phyloP scores from a whole-genome alignment of 2,888 invertebrate genomes.

The Hypolimnas misippus region DNA sequence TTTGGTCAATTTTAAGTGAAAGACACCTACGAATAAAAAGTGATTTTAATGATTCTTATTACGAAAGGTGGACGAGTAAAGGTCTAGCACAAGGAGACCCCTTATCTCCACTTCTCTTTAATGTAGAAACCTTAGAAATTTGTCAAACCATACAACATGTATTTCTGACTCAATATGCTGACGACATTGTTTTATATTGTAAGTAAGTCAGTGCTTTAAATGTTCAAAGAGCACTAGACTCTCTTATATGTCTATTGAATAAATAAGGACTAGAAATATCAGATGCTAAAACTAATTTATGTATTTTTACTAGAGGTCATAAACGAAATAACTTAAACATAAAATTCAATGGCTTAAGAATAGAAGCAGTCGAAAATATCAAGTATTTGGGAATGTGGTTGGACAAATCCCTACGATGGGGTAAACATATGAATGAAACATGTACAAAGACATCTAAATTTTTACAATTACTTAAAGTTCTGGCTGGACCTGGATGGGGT shows the following conservation, averaged over 20 bases:
- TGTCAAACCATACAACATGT: conserved; percentile 15
- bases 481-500: not conserved
- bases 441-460: not conserved
- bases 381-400: conserved; percentile 1
- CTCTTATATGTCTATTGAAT: not conserved
- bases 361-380: not conserved
- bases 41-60: conserved; percentile 1
- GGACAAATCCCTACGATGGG: not conserved
- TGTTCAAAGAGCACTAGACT: conserved; percentile 11
- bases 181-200: conserved; percentile 13
- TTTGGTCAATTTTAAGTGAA: conserved; percentile 22
- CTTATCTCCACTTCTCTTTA: conserved; percentile 35
- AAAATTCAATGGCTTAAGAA: not conserved
- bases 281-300: conserved; percentile 10
- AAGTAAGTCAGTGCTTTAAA: not conserved
- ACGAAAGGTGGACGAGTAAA: conserved; percentile 21
- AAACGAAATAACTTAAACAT: not conserved
- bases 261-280: conserved; percentile 9
- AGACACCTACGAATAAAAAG: conserved; percentile 15
- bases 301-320: conserved; percentile 14
- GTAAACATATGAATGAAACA: not conserved
- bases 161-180: conserved; percentile 17
- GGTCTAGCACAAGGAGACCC: conserved; percentile 35
- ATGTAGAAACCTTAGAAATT: conserved; percentile 25
- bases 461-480: not conserved